Evolutionary conservation across 2,797 vertebrate genomes (phyloP), one percentile per base, ranked within the genome.

Genomic region (Phrynocephalus vlangalii): DNA sequence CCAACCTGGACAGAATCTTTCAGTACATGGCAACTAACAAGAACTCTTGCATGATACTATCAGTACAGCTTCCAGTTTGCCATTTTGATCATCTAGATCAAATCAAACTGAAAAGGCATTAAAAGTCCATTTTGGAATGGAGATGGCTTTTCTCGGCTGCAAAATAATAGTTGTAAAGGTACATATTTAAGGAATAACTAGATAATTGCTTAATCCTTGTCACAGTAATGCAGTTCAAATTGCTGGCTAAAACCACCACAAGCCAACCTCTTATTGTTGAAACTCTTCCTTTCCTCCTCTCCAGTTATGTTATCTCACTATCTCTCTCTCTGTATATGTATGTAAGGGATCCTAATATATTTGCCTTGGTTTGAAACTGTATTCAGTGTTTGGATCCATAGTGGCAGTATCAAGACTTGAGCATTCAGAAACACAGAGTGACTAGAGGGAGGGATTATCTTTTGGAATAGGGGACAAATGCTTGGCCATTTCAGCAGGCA

Each of bases 191-290:
- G 86, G 81, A 33, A 70, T 52, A 86, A 24, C 68, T 48, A 77
- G 81, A 90, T 88, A 88, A 76, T 88, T 28, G n/a, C 75, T 90
- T 86, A 83, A 86, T 88, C 66, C 48, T 76, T 76, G 30, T 76
- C n/a, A 5, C 70, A 79, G 52, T 90, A 87, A 88, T 85, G 73
- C 63, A 90, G 50, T 83, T 90, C 86, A 91, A 88, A 88, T 83
- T 86, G 81, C 84, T 71, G 63, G 48, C 68, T 73, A 81, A 84
- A 83, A 63, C 68, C 15, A 7, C 70, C 11, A 5, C n/a, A 18
- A 60, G 73, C 72, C 81, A 83, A 16, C 44, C 73, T 84, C 52
- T 18, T 82, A 60, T 16, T 52, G 30, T 9, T 85, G 80, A 66
- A 79, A 56, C 20, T 28, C 33, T 73, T 75, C 60, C 33, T 67